Conservation (phyloP, 2,113 vertebrate genomes). For the Apteryx owenii region DNA sequence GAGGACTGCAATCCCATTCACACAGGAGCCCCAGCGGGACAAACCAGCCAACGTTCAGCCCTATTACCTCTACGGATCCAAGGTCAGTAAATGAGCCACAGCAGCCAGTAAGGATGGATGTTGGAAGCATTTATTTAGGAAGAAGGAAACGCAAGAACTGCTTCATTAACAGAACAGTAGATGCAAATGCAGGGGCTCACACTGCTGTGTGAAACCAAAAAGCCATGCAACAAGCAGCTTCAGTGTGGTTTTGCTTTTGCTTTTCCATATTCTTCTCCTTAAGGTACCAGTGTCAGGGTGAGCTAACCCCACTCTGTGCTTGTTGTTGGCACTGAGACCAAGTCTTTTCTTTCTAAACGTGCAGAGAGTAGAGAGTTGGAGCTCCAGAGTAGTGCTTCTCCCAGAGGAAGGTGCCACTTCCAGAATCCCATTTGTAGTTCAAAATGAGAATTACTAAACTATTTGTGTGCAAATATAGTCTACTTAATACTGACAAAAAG, state of each 20-base stretch:
- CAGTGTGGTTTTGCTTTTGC: neutral
- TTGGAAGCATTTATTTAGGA: constrained; percentile 4
- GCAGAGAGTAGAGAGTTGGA: neutral
- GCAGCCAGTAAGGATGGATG: neutral
- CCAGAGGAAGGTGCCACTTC: neutral
- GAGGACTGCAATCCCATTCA: constrained; percentile 97
- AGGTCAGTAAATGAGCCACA: constrained; percentile 81
- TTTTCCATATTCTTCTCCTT: neutral
- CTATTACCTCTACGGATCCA: constrained; percentile 98
- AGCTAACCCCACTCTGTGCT: neutral
- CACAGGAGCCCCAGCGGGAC: constrained; percentile 97
- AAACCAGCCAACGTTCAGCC: constrained; percentile 98
- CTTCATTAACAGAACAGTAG: neutral
- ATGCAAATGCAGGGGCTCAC: neutral
- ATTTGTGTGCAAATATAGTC: neutral
- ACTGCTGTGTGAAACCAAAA: neutral
- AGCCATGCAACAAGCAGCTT: constrained; percentile 10
- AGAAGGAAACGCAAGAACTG: neutral
- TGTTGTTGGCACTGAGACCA: neutral
- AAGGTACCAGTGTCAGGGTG: neutral
- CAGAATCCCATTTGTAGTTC: neutral
- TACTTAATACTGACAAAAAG: neutral
- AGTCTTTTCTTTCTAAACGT: neutral
- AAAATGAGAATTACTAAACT: neutral
- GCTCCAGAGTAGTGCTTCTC: neutral